phyloP scores from a whole-genome alignment of 2,888 invertebrate genomes.

The Psylliodes chrysocephalus region DNA sequence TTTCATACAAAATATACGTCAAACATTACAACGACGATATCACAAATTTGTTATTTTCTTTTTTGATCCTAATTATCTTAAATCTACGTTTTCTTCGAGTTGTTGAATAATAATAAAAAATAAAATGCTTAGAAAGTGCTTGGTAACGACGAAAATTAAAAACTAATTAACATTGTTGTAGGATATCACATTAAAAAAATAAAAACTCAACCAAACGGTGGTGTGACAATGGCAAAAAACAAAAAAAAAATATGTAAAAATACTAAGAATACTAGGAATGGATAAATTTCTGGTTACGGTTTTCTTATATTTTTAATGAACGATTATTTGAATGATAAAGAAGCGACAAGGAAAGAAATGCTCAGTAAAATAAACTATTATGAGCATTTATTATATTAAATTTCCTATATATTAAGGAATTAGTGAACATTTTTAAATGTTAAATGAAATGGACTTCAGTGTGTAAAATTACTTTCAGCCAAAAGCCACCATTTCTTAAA shows the following conservation, averaged over 20 bases:
- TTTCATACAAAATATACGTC: slow-evolving; percentile 23
- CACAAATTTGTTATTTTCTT: slow-evolving; percentile 9
- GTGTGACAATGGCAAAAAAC: slow-evolving; percentile 60
- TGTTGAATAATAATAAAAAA: no score
- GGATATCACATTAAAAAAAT: slow-evolving; percentile 52
- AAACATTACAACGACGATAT: slow-evolving; percentile 21
- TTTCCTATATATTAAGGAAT: no score
- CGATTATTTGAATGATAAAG: no score
- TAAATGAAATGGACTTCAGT: no score
- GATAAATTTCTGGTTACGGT: no score
- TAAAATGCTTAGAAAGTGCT: neutral
- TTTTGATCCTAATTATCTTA: neutral
- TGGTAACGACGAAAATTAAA: neutral
- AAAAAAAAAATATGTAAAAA: slow-evolving; percentile 35
- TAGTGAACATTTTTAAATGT: no score
- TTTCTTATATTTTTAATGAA: no score
- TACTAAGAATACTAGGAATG: slow-evolving; percentile 33
- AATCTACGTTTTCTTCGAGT: neutral
- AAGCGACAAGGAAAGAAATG: no score
- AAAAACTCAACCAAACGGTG: slow-evolving; percentile 64
- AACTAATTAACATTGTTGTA: neutral
- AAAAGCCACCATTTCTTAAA: no score
- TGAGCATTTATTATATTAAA: no score
- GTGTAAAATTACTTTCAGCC: no score
- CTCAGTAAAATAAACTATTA: no score